Evolutionary conservation across 2,113 vertebrate species (phyloP), one percentile per base, ranked within the genome.

Genomic region (Pelusios castaneus): DNA sequence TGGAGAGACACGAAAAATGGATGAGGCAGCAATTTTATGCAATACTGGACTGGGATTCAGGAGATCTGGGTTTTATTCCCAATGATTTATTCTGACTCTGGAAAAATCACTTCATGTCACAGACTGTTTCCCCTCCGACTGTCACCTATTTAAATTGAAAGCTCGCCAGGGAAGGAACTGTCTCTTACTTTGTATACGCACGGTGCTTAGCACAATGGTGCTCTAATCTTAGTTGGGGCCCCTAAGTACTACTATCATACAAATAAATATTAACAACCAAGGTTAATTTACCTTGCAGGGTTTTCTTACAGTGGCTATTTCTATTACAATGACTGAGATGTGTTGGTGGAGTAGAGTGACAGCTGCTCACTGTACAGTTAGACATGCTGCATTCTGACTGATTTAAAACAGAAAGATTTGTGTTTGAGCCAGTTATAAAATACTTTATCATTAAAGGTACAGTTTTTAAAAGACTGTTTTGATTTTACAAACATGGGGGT

Each of bases 381-480:
- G 41, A 90, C 41, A 58, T 54, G 16, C 52, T 21, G 22, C 22
- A 78, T 92, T 80, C 80, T 94, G 80, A 91, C 90, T 94, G 80
- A 93, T 92, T 2, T 14, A 93, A 87, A 24, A 56, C 83, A 78
- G 90, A 92, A 34, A 89, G 87, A 80, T 2, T 80, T 82, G 78
- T 85, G 73, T 31, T 70, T 67, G 80, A 79, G 82, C 90, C 94
- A 82, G 4, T 87, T 29, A 85, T 60, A 94, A 89, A 96, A 87
- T 84, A 95, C 96, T 58, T 87, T 89, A 85, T 95, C 21, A 96
- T 95, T 2, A 67, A 93, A 94, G 78, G 19, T 25, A 88, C 90
- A 93, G 88, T 89, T 94, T 86, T 91, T 87, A 83, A 84, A 90
- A 86, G 60, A 83, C 91, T 16, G 55, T 58, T 25, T 83, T 67